A percentile compares a stretch with the other conserved stretches of the same genome.
Conservation (phyloP, 2,888 invertebrate genomes). For the Dryobota labecula region DNA sequence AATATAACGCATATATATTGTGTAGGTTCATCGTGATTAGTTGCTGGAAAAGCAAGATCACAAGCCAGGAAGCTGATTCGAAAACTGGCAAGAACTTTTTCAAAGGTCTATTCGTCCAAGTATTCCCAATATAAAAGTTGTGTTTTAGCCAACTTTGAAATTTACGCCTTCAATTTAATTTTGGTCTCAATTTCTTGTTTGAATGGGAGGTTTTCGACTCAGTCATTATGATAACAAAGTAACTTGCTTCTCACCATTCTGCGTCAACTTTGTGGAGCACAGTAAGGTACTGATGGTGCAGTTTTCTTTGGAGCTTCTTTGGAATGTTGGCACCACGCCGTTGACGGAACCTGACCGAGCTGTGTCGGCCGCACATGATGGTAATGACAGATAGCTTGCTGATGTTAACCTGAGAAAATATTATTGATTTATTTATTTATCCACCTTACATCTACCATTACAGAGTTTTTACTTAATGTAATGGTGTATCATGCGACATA, state of each 20-base stretch:
- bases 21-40: no score
- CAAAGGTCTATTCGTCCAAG: background rate
- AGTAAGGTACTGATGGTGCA: constrained; percentile 95
- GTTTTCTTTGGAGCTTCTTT: constrained; percentile 95
- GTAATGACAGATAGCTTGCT: constrained; percentile 92
- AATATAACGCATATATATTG: no score
- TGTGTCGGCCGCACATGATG: constrained; percentile 92
- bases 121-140: background rate
- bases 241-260: constrained; percentile 92
- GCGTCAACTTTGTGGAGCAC: constrained; percentile 99
- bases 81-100: no score
- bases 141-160: background rate
- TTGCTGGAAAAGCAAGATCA: no score
- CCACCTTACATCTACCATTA: no score
- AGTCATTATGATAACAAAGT: background rate
- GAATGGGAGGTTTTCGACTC: background rate
- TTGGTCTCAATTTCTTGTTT: background rate
- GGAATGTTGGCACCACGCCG: constrained; percentile 90
- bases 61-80: no score
- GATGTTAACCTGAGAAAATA: constrained; percentile 86
- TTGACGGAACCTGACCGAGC: constrained; percentile 86
- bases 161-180: background rate
- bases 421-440: background rate
- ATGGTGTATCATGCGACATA: no score
- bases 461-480: no score